A percentile compares a stretch with the other conserved stretches of the same genome.
Evolutionary conservation across 2,797 vertebrate species (phyloP).

Genomic region (Otus scops): DNA sequence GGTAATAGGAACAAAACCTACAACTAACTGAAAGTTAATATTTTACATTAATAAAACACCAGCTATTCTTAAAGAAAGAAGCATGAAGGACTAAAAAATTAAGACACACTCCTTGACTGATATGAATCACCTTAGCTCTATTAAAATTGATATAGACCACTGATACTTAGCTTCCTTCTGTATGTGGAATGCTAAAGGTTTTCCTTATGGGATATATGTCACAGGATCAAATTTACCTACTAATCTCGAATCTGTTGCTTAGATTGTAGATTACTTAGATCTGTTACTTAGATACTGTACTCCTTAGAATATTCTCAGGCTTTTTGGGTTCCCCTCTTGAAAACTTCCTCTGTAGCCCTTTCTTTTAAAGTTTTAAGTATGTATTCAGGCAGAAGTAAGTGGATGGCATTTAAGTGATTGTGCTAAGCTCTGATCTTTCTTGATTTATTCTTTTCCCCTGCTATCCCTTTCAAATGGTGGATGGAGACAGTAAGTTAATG

Average conservation of each 20-base stretch:
- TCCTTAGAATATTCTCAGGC: not conserved
- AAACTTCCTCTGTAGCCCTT: not conserved
- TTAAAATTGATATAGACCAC: not conserved
- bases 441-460: not conserved
- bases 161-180: not conserved
- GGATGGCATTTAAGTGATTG: not conserved
- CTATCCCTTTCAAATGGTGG: not conserved
- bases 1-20: slow-evolving; percentile 27
- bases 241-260: not conserved
- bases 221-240: not conserved
- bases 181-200: not conserved
- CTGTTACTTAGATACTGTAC: too few species aligned
- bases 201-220: not conserved
- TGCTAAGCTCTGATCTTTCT: not conserved
- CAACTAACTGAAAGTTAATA: slow-evolving; percentile 27
- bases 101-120: not conserved
- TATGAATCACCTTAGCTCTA: not conserved
- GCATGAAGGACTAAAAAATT: slow-evolving; percentile 11
- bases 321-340: not conserved
- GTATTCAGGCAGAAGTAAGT: not conserved
- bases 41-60: slow-evolving; percentile 44
- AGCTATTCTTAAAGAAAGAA: slow-evolving; percentile 10
- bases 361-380: not conserved
- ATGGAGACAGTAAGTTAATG: not conserved
- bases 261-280: too few species aligned